Evolutionary conservation across 23 tunicate species (phyloP).

Genomic region (Trididemnum miniatum): DNA sequence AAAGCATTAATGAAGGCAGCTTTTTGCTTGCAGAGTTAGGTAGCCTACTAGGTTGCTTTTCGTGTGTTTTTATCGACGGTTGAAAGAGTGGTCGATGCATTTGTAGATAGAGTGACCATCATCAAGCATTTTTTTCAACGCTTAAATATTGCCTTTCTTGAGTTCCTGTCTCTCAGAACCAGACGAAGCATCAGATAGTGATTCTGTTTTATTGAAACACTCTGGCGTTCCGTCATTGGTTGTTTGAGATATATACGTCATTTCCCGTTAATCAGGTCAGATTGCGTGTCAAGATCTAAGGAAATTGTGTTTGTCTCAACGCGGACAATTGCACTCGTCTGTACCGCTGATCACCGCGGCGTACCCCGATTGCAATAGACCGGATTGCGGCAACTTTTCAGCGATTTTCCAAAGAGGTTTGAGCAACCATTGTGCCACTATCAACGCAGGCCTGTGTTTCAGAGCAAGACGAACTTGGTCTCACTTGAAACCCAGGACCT

Average conservation of each 20-base stretch:
- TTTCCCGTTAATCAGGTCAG: not conserved
- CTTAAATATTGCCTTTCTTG: too few relatives aligned
- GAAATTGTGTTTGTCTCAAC: slow-evolving; percentile 13
- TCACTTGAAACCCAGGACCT: slow-evolving; percentile 98
- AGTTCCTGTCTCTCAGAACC: not conserved
- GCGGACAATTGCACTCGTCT: slow-evolving; percentile 94
- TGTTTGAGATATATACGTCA: not conserved
- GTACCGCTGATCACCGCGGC: slow-evolving; percentile 75
- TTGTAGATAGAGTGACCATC: not conserved
- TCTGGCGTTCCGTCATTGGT: slow-evolving; percentile 83
- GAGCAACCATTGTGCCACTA: too few relatives aligned
- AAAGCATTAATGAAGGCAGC: too few relatives aligned
- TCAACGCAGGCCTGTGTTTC: slow-evolving; percentile 65
- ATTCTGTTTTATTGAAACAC: slow-evolving; percentile 55
- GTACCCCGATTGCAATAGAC: slow-evolving; percentile 61
- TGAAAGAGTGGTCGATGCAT: not conserved
- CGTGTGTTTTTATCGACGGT: not conserved
- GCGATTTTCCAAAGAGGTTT: too few relatives aligned
- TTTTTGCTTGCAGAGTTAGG: too few relatives aligned
- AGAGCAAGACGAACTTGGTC: not conserved
- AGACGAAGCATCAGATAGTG: slow-evolving; percentile 48
- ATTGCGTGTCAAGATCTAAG: not conserved
- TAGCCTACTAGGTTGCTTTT: not conserved
- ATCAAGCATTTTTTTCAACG: too few relatives aligned
- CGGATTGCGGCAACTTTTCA: slow-evolving; percentile 34